Evolutionary conservation across 2,113 vertebrate genomes (phyloP).

Genomic region (Dolichallabes microphthalmus): DNA sequence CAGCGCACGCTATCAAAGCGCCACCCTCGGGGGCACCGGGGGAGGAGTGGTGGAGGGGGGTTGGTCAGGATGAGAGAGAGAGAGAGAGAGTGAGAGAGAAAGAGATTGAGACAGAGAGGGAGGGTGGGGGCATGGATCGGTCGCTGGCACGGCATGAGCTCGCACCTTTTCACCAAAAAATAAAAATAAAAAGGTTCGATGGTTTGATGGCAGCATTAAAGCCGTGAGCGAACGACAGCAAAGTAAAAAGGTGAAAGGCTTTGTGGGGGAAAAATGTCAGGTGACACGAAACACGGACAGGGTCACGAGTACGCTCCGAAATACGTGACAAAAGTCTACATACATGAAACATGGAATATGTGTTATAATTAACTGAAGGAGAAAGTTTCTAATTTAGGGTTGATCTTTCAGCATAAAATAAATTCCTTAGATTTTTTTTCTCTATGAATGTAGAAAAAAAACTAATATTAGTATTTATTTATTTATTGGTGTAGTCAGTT

Average conservation of each 20-base stretch:
- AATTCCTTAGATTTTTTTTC: background rate
- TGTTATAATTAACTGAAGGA: background rate
- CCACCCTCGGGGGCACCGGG: slow-evolving; percentile 69
- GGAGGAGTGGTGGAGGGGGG: slow-evolving; percentile 45
- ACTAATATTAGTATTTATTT: background rate
- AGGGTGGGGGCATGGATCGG: slow-evolving; percentile 63
- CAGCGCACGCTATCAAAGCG: slow-evolving; percentile 86
- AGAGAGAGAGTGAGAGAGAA: slow-evolving; percentile 22
- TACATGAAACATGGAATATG: background rate
- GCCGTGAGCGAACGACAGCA: slow-evolving; percentile 36
- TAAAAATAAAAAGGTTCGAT: slow-evolving; percentile 57
- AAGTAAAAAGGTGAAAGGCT: slow-evolving; percentile 17
- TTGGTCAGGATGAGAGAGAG: slow-evolving; percentile 33
- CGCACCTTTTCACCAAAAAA: slow-evolving; percentile 63
- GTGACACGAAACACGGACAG: background rate
- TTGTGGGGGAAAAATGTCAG: background rate
- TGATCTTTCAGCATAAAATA: background rate
- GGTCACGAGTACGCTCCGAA: background rate
- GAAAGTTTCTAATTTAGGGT: background rate
- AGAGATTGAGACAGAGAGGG: background rate
- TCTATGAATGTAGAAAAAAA: background rate
- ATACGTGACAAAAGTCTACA: background rate
- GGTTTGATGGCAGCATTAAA: slow-evolving; percentile 45
- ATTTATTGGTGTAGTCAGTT: background rate
- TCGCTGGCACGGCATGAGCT: slow-evolving; percentile 65